Evolutionary conservation across 2,113 vertebrate genomes (phyloP), one percentile per base, ranked within the genome.

Genomic region (Petromus typicus): DNA sequence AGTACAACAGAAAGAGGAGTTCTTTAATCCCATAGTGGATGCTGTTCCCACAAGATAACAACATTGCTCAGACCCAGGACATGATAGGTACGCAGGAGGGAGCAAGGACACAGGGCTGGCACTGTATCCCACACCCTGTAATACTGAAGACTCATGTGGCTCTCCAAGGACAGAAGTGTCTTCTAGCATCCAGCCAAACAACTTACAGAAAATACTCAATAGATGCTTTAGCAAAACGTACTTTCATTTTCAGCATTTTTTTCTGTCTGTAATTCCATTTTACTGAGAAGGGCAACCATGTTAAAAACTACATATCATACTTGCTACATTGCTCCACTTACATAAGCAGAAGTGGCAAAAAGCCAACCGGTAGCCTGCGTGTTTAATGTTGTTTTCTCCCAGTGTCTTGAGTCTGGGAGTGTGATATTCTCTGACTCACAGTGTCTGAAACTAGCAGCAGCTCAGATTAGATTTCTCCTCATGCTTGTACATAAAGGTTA

Each of bases 381-480:
- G 27, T 76, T 86, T 91, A 64, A 76, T 90, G 76, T 51, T 69
- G 56, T 81, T 92, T 95, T 91, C 73, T 88, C 10, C 54, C 11
- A 23, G 13, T 83, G 63, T 54, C 67, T 85, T 71, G 66, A 8
- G 32, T 93, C 30, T 71, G 54, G 51, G 6, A 63, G 14, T 17
- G 1, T 34, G 45, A 57, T 63, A 85, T 94, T 84, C 57, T 90
- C 37, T 89, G 80, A 34, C 22, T 18, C 37, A 30, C 27, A 6
- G 63, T 22, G 4, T 93, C 67, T 86, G 59, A 95, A 82, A 69
- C 51, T 32, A 59, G 54, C n/a, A 71, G 51, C 51, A 73, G 66
- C 48, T 95, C 32, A 64, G 92, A 91, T 20, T 94, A 69, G 48
- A 75, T 87, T 97, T 95, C 80, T 96, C 76, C 83, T 94, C 75